Base-by-base conservation (phyloP, 2,888 invertebrate species). In the Zaprionus lineosus region DNA sequence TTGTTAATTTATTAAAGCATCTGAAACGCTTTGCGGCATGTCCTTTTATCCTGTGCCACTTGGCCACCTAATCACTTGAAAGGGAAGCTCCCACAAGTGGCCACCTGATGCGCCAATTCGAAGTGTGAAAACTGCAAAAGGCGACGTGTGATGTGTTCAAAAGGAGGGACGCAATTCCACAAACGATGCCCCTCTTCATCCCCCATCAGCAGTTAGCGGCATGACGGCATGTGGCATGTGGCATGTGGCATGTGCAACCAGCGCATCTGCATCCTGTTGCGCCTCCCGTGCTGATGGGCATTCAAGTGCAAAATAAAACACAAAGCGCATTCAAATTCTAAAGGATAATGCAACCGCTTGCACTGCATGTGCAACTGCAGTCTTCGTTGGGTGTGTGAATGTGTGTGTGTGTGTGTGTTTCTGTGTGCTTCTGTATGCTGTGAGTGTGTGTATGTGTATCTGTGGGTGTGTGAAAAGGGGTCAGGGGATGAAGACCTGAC, bases 51-150 rank as follows among this genome's bases (percentile, higher is more conserved):
- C 34, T 51, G 37, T 34, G 19, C 7, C 43, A 40, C 58, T 55
- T 76, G 64, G 33, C 21, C 9, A 55, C 47, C 55, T 52, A 67
- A 74, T 61, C 47, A 58, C 51, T 58, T 33, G 56, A 51, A 15
- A 9, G 26, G 5, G 36, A 51, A 44, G 33, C 43, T 2, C 26
- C 29, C 46, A 37, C 57, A 55, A 62, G 43, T 47, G 58, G 43
- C 66, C 64, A 77, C 85, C 75, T 85, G 83, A 79, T 77, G 73
- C 44, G 66, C 39, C 39, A 7, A 9, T 39, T 34, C 58, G 50
- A 74, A 74, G 86, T 86, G 87, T 75, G 78, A 86, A 86, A 75
- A 84, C 79, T 79, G 78, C 72, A 73, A 73, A 69, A 70, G 76
- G 51, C 67, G 61, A 76, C 69, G 77, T 79, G 60, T 76, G 65